A percentile compares a stretch with the other conserved stretches of the same genome.
These are phyloP conservation scores for Notothenia rossii DNA, from an alignment of 2,113 vertebrate species.

Conservation along the genomic window DNA sequence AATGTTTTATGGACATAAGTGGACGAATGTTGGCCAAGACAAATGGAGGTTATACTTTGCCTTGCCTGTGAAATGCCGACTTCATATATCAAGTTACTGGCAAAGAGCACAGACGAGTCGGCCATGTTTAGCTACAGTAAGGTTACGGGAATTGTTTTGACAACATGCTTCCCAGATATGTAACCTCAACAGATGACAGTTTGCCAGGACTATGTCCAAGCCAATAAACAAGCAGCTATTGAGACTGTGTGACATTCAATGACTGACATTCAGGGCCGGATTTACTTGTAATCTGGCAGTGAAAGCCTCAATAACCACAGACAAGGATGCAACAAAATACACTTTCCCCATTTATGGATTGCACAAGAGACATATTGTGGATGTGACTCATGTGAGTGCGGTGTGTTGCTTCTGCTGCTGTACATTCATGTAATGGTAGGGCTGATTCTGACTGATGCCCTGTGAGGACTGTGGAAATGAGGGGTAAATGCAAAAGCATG, in stretches of 20 bases:
- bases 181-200: slow-evolving; percentile 36
- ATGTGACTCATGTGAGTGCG: neutral
- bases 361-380: neutral
- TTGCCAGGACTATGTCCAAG: slow-evolving; percentile 25
- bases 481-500: neutral
- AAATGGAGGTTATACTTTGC: slow-evolving; percentile 4
- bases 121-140: neutral
- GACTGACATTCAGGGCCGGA: neutral
- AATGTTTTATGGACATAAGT: neutral
- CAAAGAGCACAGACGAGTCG: neutral
- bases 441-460: neutral
- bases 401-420: neutral
- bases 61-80: slow-evolving; percentile 15
- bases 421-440: neutral
- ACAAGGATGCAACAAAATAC: neutral
- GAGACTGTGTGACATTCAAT: neutral
- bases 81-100: slow-evolving; percentile 3
- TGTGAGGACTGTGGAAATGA: neutral
- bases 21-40: slow-evolving; percentile 15
- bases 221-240: slow-evolving; percentile 27
- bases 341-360: slow-evolving; percentile 5
- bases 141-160: slow-evolving; percentile 38
- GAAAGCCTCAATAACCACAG: slow-evolving; percentile 1
- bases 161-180: slow-evolving; percentile 24
- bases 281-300: neutral